phyloP scores from a whole-genome alignment of 2,113 vertebrate species.

The Spea multiplicata region DNA sequence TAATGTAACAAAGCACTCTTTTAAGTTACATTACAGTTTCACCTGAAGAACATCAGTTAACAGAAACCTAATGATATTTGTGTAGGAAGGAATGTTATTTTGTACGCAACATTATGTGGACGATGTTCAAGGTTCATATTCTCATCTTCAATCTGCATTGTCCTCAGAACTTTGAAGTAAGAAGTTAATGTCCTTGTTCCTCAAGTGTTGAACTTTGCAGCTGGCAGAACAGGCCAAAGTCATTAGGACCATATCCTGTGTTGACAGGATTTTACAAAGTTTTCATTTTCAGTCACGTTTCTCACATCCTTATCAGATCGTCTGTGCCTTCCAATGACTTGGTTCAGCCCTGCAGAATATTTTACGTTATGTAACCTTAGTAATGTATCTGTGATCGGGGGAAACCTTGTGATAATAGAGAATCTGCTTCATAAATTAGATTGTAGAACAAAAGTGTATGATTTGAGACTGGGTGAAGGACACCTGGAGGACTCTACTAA shows the following conservation, averaged over 20 bases:
- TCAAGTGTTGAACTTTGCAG: slow-evolving; percentile 47
- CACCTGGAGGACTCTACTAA: too few relatives aligned
- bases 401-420: too few relatives aligned
- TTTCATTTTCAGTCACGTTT: slow-evolving; percentile 64
- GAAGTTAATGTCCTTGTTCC: slow-evolving; percentile 46
- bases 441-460: too few relatives aligned
- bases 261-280: slow-evolving; percentile 67
- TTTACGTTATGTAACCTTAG: slow-evolving; percentile 14
- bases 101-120: slow-evolving; percentile 36
- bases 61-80: too few relatives aligned
- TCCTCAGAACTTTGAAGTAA: slow-evolving; percentile 53
- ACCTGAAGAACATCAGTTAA: too few relatives aligned
- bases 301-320: slow-evolving; percentile 58
- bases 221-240: slow-evolving; percentile 51
- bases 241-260: slow-evolving; percentile 66
- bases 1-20: too few relatives aligned
- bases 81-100: neutral
- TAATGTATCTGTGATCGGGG: neutral
- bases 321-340: slow-evolving; percentile 30
- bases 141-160: slow-evolving; percentile 52
- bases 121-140: slow-evolving; percentile 48
- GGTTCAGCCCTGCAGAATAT: neutral
- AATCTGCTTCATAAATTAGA: too few relatives aligned
- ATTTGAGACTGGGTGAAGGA: too few relatives aligned
- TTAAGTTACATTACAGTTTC: too few relatives aligned